Conservation (phyloP, 2,797 vertebrate species). For the Gymnoscopelus microlampas region DNA sequence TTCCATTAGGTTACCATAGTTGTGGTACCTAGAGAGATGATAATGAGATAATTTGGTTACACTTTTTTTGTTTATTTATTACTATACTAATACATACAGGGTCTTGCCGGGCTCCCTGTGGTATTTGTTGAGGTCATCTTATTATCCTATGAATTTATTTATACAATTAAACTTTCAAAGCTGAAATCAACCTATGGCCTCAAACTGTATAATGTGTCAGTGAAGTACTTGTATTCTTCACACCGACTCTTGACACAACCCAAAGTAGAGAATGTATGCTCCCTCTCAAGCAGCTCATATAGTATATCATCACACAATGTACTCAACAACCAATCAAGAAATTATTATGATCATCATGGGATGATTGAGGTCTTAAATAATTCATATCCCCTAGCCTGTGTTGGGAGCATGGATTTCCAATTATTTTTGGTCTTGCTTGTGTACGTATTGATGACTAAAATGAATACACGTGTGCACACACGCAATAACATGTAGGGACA, state of each 20-base stretch:
- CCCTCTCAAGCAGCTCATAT: constrained; percentile 41
- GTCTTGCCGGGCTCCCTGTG: not conserved
- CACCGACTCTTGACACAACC: constrained; percentile 12
- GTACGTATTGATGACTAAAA: constrained; percentile 14
- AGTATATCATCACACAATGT: constrained; percentile 58
- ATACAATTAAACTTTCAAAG: constrained; percentile 42
- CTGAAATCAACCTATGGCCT: constrained; percentile 8
- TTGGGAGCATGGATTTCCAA: constrained; percentile 2
- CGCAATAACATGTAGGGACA: no score
- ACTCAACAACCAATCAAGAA: constrained; percentile 51
- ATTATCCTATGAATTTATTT: not conserved
- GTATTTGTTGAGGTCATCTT: constrained; percentile 6
- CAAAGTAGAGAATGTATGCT: constrained; percentile 33
- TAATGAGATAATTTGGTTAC: not conserved
- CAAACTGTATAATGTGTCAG: not conserved
- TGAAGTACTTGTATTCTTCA: constrained; percentile 27
- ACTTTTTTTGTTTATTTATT: not conserved
- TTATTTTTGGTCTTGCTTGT: constrained; percentile 17
- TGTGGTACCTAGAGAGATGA: not conserved
- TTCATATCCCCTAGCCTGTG: constrained; percentile 4
- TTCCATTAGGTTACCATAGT: not conserved
- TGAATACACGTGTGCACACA: constrained; percentile 4
- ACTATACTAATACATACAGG: not conserved
- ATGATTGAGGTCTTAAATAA: constrained; percentile 32
- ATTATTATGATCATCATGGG: constrained; percentile 42